phyloP scores from a whole-genome alignment of 2,113 vertebrate species.

The Oncorhynchus masou region DNA sequence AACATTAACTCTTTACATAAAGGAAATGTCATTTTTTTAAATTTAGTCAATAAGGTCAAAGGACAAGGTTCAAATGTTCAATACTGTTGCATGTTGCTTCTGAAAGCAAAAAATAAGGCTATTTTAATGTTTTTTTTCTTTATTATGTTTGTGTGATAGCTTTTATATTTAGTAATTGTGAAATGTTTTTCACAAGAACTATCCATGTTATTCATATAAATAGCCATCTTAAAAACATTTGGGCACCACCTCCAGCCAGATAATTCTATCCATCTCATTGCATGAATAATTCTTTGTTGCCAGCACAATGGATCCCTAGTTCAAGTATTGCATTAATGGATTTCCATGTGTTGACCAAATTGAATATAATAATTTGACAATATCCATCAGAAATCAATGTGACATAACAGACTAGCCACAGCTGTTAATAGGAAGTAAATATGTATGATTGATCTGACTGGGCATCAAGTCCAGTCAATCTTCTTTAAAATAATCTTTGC shows the following conservation, averaged over 20 bases:
- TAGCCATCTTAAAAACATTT: slow-evolving; percentile 12
- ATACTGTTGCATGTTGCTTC: slow-evolving; percentile 52
- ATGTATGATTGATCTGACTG: slow-evolving; percentile 99
- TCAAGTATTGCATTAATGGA: slow-evolving; percentile 54
- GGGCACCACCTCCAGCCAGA: background rate
- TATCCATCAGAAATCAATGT: slow-evolving; percentile 89
- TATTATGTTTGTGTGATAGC: no score
- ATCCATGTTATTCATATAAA: background rate
- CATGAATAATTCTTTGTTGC: slow-evolving; percentile 52
- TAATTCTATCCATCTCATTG: slow-evolving; percentile 37
- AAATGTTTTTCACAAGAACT: slow-evolving; percentile 16
- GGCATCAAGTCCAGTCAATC: slow-evolving; percentile 97
- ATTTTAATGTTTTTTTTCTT: slow-evolving; percentile 25
- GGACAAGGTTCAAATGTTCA: slow-evolving; percentile 63
- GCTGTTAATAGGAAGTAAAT: slow-evolving; percentile 96
- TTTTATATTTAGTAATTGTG: slow-evolving; percentile 13
- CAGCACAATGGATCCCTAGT: slow-evolving; percentile 13
- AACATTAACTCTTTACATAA: slow-evolving; percentile 96
- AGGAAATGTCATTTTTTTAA: slow-evolving; percentile 81
- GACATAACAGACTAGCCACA: slow-evolving; percentile 85
- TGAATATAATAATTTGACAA: slow-evolving; percentile 78
- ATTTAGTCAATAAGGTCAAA: slow-evolving; percentile 78
- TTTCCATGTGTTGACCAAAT: slow-evolving; percentile 60
- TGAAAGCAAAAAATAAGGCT: slow-evolving; percentile 37
- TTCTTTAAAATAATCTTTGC: slow-evolving; percentile 92